Evolutionary conservation across 2,113 vertebrate species (phyloP), one percentile per base, ranked within the genome.

Genomic region (Oreochromis tanganicae): DNA sequence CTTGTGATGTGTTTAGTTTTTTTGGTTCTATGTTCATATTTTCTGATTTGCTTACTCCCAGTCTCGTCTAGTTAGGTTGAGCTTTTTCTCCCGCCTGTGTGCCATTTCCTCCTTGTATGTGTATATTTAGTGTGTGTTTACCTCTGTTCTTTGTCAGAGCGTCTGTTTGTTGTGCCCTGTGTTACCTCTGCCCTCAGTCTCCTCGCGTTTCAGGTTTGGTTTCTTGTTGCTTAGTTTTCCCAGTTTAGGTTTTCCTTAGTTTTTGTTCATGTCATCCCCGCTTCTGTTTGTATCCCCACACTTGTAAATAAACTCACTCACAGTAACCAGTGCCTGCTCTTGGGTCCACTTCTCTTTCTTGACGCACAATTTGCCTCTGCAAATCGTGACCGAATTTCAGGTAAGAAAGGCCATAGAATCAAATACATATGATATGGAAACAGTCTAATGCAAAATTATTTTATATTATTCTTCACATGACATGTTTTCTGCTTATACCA

Each of bases 101-200:
- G 36, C 36, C 36, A 38, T 38, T 38, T 38, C 9, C 8, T 38
- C 36, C 36, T 38, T 9, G 9, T 38, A 9, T 38, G 36, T 38
- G 36, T 38, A 9, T 38, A 38, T 38, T 38, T 38, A 9, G 36
- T 38, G 36, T 38, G 36, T 38, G 36, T 38, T 38, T 54, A 50
- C 2, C 4, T 50, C 48, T 2, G 48, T 50, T 17, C 17, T 50
- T 0, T 19, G 4, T 52, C 17, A 1, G 48, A 19, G 7, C 0
- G 1, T 52, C 7, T 52, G 11, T 56, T 56, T 56, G 54, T 56
- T 7, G 21, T 24, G 54, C 3, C 54, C 21, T 56, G 54, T 56
- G 11, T 0, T 56, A 24, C 1, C 1, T 56, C 54, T 1, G 54
- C 54, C 11, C 21, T 24, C 6, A 56, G n/a, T 24, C n/a, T 55